Conservation (phyloP, 2,797 vertebrate species). For the Cephalopachus bancanus region DNA sequence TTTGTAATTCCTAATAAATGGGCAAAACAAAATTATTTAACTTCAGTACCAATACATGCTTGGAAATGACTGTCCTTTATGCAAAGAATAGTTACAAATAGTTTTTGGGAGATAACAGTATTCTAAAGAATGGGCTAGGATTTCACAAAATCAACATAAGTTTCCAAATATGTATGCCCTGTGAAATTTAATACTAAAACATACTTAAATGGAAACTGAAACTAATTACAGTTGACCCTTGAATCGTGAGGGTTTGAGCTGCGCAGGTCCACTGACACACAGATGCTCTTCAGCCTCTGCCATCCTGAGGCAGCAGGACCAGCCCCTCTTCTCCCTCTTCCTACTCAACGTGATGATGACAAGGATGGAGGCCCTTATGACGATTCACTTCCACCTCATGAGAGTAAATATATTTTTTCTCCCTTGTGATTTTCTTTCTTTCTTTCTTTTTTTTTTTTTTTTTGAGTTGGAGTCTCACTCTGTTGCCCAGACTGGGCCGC, state of each 20-base stretch:
- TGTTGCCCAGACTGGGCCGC: no score
- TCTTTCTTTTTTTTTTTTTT: no score
- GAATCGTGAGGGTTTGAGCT: neutral
- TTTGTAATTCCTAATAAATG: constrained; percentile 35
- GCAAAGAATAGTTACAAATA: neutral
- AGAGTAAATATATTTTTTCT: neutral
- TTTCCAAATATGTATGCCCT: constrained; percentile 9
- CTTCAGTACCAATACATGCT: neutral
- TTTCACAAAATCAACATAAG: constrained; percentile 17
- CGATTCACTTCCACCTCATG: neutral
- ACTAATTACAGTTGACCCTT: neutral
- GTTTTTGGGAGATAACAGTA: neutral
- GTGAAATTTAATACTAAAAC: constrained; percentile 35
- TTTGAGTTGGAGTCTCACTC: no score
- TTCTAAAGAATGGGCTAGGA: constrained; percentile 9
- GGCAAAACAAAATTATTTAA: constrained; percentile 33
- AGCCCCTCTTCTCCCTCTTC: neutral
- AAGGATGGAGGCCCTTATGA: neutral
- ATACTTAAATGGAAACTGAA: constrained; percentile 38
- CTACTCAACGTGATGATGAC: neutral
- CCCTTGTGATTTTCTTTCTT: neutral
- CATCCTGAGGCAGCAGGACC: no score
- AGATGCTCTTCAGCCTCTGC: neutral
- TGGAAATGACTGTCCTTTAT: constrained; percentile 39
- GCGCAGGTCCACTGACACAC: neutral